phyloP scores from a whole-genome alignment of 2,888 invertebrate species.

The Trilocha varians region DNA sequence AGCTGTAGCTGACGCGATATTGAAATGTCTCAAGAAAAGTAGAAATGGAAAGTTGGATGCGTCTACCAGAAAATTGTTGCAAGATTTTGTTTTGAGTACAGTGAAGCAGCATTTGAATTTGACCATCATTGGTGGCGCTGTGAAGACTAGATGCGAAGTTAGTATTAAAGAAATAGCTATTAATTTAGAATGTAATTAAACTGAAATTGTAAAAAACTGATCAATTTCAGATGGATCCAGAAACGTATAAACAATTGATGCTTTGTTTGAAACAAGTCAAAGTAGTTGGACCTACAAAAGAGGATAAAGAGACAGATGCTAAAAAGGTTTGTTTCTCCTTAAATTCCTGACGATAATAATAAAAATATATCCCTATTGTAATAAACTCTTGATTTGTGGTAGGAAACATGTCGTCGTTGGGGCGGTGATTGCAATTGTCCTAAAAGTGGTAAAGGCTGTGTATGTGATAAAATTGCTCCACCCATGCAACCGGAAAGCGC shows the following conservation, averaged over 20 bases:
- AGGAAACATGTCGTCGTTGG: conserved; percentile 53
- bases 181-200: too few relatives aligned
- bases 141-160: conserved; percentile 64
- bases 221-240: conserved; percentile 45
- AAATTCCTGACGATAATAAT: background rate
- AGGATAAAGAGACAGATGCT: conserved; percentile 35
- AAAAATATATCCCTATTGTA: background rate
- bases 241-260: conserved; percentile 52
- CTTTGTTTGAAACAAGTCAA: conserved; percentile 43
- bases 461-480: conserved; percentile 37
- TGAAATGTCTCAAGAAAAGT: conserved; percentile 41
- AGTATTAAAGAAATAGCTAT: conserved; percentile 2
- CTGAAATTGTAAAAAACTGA: too few relatives aligned
- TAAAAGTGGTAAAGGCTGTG: conserved; percentile 42
- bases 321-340: conserved; percentile 35
- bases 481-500: conserved; percentile 23
- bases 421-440: conserved; percentile 56
- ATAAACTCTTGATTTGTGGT: conserved; percentile 1
- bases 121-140: conserved; percentile 59
- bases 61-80: conserved; percentile 38
- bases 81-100: conserved; percentile 45
- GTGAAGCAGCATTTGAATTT: conserved; percentile 55
- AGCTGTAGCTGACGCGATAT: conserved; percentile 39
- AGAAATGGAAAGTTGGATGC: conserved; percentile 51
- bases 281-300: conserved; percentile 25